Evolutionary conservation across 2,797 vertebrate species (phyloP), one percentile per base, ranked within the genome.

Genomic region (Megalops cyprinoides): DNA sequence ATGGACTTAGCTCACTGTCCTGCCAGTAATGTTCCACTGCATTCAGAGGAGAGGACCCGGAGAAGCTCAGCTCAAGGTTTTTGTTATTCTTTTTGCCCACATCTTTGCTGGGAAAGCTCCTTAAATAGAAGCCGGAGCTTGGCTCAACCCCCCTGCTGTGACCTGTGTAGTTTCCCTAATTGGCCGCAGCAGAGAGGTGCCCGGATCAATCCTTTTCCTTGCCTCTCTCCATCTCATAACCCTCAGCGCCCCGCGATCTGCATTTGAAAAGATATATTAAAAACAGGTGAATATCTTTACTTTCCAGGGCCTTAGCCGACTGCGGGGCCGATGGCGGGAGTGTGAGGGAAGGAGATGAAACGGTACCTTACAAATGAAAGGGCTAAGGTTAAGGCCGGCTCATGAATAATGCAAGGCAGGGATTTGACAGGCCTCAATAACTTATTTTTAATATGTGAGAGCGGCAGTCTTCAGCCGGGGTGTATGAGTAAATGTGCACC

Each of bases 391-490:
- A 85, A 65, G 79, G 65, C 15, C 69, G 67, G 78, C 31, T 6
- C 65, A 81, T 90, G 86, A 89, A 90, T 90, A 85, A 91, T 88
- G 80, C 79, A 87, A 18, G 31, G 79, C 73, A 67, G n/a, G 76
- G 80, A 82, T 87, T 84, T 76, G 65, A 55, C 28, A 42, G 56
- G 71, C 3, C 18, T 58, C 81, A 60, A 42, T 62, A 73, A 80
- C 39, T 56, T 46, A 23, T 25, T 74, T 74, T 15, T 74, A 8
- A 20, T 49, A 25, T 53, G n/a, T 51, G 48, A 31, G 28, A 23
- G 15, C 20, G n/a, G 74, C 48, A 53, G 14, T 34, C 25, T 53
- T 10, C 7, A 53, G 5, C 31, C 49, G 28, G 12, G 7, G 18
- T 75, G 49, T 51, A 75, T 53, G 15, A 25, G 28, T 9, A 4